Conservation (phyloP, 2,888 invertebrate species). For the Nipponacmea schrenckii region DNA sequence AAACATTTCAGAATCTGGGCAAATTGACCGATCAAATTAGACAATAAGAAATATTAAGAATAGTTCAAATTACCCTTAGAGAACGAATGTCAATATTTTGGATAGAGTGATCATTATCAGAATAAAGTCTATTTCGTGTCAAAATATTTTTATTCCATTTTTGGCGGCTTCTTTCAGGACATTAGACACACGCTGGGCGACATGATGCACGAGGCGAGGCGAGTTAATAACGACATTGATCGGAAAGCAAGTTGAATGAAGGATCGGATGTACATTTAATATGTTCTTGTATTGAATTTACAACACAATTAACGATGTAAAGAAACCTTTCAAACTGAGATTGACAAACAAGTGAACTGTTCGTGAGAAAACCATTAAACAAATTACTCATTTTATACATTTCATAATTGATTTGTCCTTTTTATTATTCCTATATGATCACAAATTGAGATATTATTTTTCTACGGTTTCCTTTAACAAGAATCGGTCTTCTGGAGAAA, state of each 20-base stretch:
- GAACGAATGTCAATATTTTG: slow-evolving; percentile 19
- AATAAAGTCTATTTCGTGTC: slow-evolving; percentile 15
- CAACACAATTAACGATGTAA: slow-evolving; percentile 21
- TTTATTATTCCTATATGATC: not conserved
- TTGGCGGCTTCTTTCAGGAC: slow-evolving; percentile 8
- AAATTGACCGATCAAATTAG: not conserved
- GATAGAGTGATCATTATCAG: not conserved
- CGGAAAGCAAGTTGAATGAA: slow-evolving; percentile 11
- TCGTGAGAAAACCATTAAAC: slow-evolving; percentile 24
- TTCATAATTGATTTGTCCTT: slow-evolving; percentile 23
- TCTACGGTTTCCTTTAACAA: not conserved
- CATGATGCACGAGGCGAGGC: slow-evolving; percentile 17
- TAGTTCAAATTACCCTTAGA: slow-evolving; percentile 12
- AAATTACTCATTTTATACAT: slow-evolving; percentile 25
- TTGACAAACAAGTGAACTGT: slow-evolving; percentile 20
- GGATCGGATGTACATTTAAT: slow-evolving; percentile 22
- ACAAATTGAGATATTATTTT: not conserved
- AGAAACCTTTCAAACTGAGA: slow-evolving; percentile 18
- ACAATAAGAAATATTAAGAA: slow-evolving; percentile 6
- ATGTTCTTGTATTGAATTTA: slow-evolving; percentile 21
- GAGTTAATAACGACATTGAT: slow-evolving; percentile 12
- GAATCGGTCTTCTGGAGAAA: too few relatives aligned
- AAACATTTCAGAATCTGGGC: not conserved
- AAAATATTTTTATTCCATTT: slow-evolving; percentile 23
- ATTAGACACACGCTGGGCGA: slow-evolving; percentile 7